phyloP scores from a whole-genome alignment of 2,888 invertebrate genomes.

The Papilio protenor region DNA sequence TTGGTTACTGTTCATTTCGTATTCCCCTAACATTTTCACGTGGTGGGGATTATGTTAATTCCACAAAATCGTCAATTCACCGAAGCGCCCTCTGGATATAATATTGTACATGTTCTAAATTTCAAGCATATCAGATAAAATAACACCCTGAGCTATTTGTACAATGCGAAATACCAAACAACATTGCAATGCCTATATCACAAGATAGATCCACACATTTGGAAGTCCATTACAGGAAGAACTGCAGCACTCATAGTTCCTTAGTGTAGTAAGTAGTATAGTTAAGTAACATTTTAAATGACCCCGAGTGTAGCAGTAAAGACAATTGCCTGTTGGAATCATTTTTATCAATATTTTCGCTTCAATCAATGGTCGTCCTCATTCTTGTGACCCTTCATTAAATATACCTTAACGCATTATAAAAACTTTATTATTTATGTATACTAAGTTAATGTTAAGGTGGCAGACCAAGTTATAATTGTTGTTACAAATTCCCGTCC shows the following conservation, averaged over 20 bases:
- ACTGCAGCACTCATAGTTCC: background rate
- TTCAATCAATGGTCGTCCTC: background rate
- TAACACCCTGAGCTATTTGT: background rate
- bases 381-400: background rate
- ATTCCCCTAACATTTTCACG: slow-evolving; percentile 5
- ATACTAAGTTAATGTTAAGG: background rate
- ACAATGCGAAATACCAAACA: background rate
- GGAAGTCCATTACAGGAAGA: background rate
- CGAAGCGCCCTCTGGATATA: slow-evolving; percentile 15
- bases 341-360: background rate
- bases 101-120: slow-evolving; percentile 2
- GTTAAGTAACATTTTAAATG: background rate
- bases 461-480: slow-evolving; percentile 2
- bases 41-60: background rate
- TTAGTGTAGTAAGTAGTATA: background rate
- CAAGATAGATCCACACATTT: background rate
- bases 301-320: background rate
- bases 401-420: background rate
- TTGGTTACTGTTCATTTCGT: slow-evolving; percentile 2
- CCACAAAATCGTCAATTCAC: slow-evolving; percentile 3
- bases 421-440: slow-evolving; percentile 1
- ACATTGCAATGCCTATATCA: background rate
- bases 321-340: background rate
- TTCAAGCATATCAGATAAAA: slow-evolving; percentile 11
- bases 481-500: slow-evolving; percentile 7